Evolutionary conservation across 1,140 invertebrate genomes (phyloP).

Genomic region (Amphibalanus amphitrite): DNA sequence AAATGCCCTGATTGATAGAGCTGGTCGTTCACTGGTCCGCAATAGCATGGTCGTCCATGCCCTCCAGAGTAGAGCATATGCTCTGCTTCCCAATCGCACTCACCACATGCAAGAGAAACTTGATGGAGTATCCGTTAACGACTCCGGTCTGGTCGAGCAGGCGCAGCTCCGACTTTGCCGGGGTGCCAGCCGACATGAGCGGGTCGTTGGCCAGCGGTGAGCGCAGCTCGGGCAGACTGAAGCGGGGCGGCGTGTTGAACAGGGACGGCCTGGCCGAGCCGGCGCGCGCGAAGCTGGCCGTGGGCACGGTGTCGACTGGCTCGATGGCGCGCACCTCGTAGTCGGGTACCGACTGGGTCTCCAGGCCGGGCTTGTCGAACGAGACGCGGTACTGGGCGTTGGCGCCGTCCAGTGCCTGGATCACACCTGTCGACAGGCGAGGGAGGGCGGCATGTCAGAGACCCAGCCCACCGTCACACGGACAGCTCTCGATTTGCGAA

Average conservation of each 20-base stretch:
- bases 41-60: too few species aligned
- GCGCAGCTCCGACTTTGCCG: neutral
- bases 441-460: too few species aligned
- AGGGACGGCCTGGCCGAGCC: neutral
- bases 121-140: neutral
- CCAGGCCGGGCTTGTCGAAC: slow-evolving; percentile 81
- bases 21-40: too few species aligned
- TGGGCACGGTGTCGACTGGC: neutral
- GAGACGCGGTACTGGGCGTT: slow-evolving; percentile 95
- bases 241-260: neutral
- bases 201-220: neutral
- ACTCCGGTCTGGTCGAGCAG: neutral
- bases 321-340: slow-evolving; percentile 64
- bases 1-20: too few species aligned
- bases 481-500: too few species aligned
- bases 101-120: neutral
- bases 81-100: neutral
- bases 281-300: neutral
- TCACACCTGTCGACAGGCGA: slow-evolving; percentile 22
- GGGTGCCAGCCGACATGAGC: neutral
- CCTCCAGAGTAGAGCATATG: too few species aligned
- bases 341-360: slow-evolving; percentile 90
- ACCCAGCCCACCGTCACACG: too few species aligned
- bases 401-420: slow-evolving; percentile 93
- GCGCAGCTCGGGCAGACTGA: neutral